Evolutionary conservation across 2,113 vertebrate species (phyloP), one percentile per base, ranked within the genome.

Genomic region (Sceloporus undulatus): DNA sequence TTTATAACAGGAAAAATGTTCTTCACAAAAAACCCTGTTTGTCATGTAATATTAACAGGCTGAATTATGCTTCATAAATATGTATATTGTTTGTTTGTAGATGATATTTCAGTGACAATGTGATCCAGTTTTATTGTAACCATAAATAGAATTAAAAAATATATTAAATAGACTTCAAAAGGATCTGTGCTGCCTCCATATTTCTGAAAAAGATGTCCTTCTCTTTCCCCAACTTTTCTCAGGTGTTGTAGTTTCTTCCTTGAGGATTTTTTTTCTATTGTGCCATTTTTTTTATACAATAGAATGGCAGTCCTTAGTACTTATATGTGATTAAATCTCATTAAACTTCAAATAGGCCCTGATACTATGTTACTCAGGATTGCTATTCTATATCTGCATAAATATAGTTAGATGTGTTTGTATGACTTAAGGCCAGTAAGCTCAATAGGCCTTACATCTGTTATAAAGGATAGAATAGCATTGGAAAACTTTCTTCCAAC

Each of bases 21-120:
- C 91, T 91, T 91, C n/a, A n/a, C 89, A 42, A 88, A 91, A 92
- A 90, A 34, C 25, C 73, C 4, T 82, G 5, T 11, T 1, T 78
- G 23, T 80, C 65, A 91, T 88, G 82, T 73, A 91, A 87, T 90
- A 94, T 91, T 94, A 92, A 91, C 92, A 62, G 54, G 16, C 87
- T 90, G 92, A 93, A 74, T 90, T 91, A 84, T 87, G 19, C 4
- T 85, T 93, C 84, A 94, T 94, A n/a, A 93, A 94, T 94, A 92
- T 88, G 9, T 40, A 88, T 40, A 76, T 9, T 85, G 16, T 92
- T 91, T 93, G 21, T 84, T 95, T 77, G 0, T n/a, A 25, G 59
- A 1, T 89, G 90, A 59, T 40, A 79, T 54, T 93, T 88, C 42
- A 25, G 76, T 92, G 91, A 90, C 85, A 93, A 65, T 88, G 92